Percentiles rank a stretch among this genome's conserved stretches.
Evolutionary conservation across 1,140 invertebrate genomes (phyloP).

Genomic region (Papilio xuthus): DNA sequence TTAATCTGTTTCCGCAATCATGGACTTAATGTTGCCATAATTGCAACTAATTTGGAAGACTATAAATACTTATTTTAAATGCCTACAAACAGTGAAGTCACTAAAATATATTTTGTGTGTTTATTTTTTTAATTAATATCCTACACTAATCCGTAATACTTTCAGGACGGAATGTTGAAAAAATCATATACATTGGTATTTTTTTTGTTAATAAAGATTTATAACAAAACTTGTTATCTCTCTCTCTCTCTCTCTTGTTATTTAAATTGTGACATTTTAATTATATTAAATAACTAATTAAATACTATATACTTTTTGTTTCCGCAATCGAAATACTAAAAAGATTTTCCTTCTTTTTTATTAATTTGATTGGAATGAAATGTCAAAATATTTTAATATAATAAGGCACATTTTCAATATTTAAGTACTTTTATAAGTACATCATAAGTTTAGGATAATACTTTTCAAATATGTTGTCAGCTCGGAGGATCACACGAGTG

Average conservation of each 20-base stretch:
- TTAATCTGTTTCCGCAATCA: conserved; percentile 1
- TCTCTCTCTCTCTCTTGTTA: too few relatives aligned
- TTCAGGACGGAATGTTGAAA: conserved; percentile 60
- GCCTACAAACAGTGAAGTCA: conserved; percentile 13
- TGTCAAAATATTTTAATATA: conserved; percentile 40
- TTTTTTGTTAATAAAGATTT: conserved; percentile 32
- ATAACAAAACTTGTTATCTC: conserved; percentile 29
- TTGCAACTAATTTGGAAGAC: conserved; percentile 35
- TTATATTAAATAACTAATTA: conserved; percentile 37
- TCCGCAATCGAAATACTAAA: conserved; percentile 57
- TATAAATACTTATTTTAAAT: conserved; percentile 34
- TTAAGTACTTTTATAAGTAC: conserved; percentile 42
- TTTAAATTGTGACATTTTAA: conserved; percentile 38
- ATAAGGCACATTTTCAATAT: conserved; percentile 55
- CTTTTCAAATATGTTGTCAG: conserved; percentile 3
- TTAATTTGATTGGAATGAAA: conserved; percentile 32
- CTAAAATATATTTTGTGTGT: conserved; percentile 22
- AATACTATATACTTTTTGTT: conserved; percentile 32
- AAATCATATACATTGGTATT: conserved; percentile 39
- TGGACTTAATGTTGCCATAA: conserved; percentile 11
- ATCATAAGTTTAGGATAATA: conserved; percentile 44
- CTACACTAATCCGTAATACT: conserved; percentile 61
- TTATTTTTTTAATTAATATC: conserved; percentile 27
- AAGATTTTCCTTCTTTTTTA: conserved; percentile 24
- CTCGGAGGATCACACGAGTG: not conserved